Base-by-base conservation (phyloP, 92 coral and sea anemone species). In the Bergia puertoricense region DNA sequence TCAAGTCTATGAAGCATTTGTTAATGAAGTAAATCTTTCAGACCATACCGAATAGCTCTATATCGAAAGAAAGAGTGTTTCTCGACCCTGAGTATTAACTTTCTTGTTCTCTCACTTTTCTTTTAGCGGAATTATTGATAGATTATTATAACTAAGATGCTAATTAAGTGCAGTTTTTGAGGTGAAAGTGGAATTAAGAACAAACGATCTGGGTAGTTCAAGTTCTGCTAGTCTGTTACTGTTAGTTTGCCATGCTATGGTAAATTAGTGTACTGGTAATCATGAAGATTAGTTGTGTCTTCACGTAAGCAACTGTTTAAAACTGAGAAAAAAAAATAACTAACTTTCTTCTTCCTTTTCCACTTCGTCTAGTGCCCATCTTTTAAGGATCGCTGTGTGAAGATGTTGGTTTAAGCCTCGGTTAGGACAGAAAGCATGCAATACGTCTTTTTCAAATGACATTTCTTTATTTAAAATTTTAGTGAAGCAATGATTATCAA, bases 301-400 rank as follows among this genome's bases (percentile, higher is more conserved):
- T 40, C 54, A 42, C 48, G 79, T 76, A 76, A 20, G 86, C 20
- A 83, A n/a, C 4, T 83, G 40, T 16, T 46, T n/a, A 23, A 68
- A 69, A 83, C 22, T 23, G 42, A 83, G 14, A 83, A 68, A 68
- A 42, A 6, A 80, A 36, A 72, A 43, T 30, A 68, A 68, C 86
- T 68, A 83, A 83, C 86, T 83, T 68, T 69, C 86, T 68, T 45
- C 59, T 39, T 71, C 46, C 37, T 68, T 45, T 43, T 69, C 78
- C 87, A 84, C 16, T 30, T 30, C 42, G 45, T 84, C 87, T 71
- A 84, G 65, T 44, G 87, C 45, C 87, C 87, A 84, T 84, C 79
- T 48, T 48, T 84, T 84, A 69, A 16, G 87, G 87, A 69, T 45
- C 2, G 44, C 78, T 84, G 87, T 71, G 87, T 69, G 86, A 82